These are phyloP conservation scores for Cyrtodaria siliqua DNA, from an alignment of 2,888 invertebrate genomes.

Conservation along the genomic window DNA sequence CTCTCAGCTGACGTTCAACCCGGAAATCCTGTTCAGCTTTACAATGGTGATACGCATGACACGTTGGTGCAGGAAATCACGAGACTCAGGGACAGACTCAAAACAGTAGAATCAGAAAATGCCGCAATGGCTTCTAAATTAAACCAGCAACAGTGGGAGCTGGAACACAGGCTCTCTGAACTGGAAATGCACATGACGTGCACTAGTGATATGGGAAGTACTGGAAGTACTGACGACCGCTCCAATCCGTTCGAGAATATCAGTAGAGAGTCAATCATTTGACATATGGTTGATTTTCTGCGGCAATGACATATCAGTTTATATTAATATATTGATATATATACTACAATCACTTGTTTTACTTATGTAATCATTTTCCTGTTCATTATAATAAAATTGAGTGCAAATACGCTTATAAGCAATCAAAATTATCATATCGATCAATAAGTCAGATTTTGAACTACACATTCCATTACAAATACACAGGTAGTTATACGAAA, in stretches of 20 bases:
- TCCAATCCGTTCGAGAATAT: constrained; percentile 71
- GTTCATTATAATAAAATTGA: too few relatives aligned
- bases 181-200: constrained; percentile 94
- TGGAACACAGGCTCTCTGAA: constrained; percentile 95
- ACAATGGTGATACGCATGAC: constrained; percentile 88
- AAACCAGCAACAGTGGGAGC: constrained; percentile 98
- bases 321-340: too few relatives aligned
- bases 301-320: too few relatives aligned
- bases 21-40: constrained; percentile 48
- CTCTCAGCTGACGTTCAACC: constrained; percentile 39
- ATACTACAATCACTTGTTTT: too few relatives aligned
- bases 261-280: constrained; percentile 79
- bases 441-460: too few relatives aligned
- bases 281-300: too few relatives aligned
- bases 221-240: constrained; percentile 74
- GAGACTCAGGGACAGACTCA: constrained; percentile 93
- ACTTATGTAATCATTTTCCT: too few relatives aligned
- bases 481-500: too few relatives aligned
- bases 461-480: too few relatives aligned
- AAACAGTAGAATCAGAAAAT: constrained; percentile 96
- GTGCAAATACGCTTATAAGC: too few relatives aligned
- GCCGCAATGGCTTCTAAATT: constrained; percentile 96
- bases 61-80: constrained; percentile 96
- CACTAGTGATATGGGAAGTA: constrained; percentile 80
- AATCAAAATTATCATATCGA: too few relatives aligned